Conservation (phyloP, 64 coral and sea anemone genomes). For the Exaiptasia diaphana region DNA sequence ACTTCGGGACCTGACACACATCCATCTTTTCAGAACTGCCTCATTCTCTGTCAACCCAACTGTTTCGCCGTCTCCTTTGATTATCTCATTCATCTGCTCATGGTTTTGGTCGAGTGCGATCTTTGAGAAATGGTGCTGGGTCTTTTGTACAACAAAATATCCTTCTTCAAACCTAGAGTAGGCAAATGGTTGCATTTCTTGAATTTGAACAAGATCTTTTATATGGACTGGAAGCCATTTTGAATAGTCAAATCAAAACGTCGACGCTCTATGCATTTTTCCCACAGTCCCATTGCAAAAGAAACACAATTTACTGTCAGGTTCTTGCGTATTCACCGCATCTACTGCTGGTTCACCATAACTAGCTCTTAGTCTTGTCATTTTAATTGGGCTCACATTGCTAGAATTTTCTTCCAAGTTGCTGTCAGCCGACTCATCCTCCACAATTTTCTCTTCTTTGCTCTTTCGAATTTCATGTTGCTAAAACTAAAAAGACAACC, state of each 20-base stretch:
- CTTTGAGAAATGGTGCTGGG: constrained; percentile 38
- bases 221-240: constrained; percentile 9
- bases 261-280: no score
- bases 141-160: constrained; percentile 50
- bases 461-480: constrained; percentile 5
- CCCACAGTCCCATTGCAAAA: no score
- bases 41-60: not conserved
- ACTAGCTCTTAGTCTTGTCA: not conserved
- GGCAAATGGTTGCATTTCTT: not conserved
- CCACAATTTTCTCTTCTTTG: not conserved
- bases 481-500: not conserved
- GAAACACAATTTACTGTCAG: no score
- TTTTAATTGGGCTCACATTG: no score
- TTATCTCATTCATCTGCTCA: constrained; percentile 26
- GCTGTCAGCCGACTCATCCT: not conserved
- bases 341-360: no score
- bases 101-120: constrained; percentile 35
- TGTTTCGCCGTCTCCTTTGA: not conserved
- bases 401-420: no score
- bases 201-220: constrained; percentile 1
- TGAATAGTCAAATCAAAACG: no score
- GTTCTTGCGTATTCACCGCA: no score
- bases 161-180: not conserved
- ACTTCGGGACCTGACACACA: not conserved
- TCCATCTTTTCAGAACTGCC: not conserved